Evolutionary conservation across 1,140 invertebrate genomes (phyloP).

Genomic region (Bombus waltoni): DNA sequence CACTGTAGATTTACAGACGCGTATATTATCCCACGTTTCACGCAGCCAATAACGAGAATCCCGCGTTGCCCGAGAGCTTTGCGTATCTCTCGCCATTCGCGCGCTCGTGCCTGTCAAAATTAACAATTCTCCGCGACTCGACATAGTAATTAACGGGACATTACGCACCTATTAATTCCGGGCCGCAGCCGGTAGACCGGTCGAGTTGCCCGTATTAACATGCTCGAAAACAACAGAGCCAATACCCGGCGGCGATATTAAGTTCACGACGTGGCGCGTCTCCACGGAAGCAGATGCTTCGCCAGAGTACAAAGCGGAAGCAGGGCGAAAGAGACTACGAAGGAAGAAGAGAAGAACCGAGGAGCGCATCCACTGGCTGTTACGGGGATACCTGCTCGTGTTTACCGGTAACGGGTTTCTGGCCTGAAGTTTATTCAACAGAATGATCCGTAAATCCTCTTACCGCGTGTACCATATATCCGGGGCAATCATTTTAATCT

Average conservation of each 20-base stretch:
- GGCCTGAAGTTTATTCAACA: constrained; percentile 56
- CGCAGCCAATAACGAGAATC: background rate
- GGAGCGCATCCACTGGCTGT: background rate
- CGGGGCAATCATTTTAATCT: constrained; percentile 61
- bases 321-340: background rate
- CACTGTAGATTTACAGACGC: too few species aligned
- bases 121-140: constrained; percentile 23
- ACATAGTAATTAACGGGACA: constrained; percentile 36
- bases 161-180: constrained; percentile 25
- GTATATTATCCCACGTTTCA: background rate
- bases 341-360: background rate
- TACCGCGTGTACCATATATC: constrained; percentile 54
- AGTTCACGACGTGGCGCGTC: background rate
- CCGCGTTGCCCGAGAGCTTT: background rate
- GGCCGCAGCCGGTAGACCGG: background rate
- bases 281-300: background rate
- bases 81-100: background rate
- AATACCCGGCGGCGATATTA: constrained; percentile 16
- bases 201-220: constrained; percentile 30
- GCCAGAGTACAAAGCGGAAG: background rate
- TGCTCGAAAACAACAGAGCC: constrained; percentile 7
- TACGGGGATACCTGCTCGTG: constrained; percentile 2
- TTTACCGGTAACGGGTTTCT: constrained; percentile 51
- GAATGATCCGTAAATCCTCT: constrained; percentile 63
- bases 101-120: constrained; percentile 11